These are phyloP conservation scores for Lepus townsendii DNA, from an alignment of 2,797 vertebrate species.

Conservation along the genomic window DNA sequence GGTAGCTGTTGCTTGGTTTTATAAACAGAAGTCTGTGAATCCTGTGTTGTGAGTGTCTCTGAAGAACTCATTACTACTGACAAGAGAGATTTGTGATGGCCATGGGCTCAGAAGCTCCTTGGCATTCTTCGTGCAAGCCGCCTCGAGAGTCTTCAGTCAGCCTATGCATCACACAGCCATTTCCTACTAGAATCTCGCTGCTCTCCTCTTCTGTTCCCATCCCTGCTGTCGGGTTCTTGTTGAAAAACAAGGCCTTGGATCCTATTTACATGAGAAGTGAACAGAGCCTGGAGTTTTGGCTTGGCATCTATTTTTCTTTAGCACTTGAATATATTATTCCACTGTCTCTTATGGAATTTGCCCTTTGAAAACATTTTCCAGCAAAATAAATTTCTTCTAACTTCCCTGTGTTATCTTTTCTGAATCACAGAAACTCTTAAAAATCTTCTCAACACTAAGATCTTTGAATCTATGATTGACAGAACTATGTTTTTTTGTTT, in stretches of 20 bases:
- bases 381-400: neutral
- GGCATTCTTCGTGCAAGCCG: neutral
- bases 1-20: neutral
- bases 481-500: neutral
- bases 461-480: neutral
- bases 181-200: neutral
- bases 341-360: neutral
- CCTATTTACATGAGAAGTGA: neutral
- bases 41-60: neutral
- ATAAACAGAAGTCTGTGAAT: neutral
- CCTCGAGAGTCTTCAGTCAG: neutral
- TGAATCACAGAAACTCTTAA: neutral
- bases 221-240: neutral
- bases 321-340: neutral
- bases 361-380: neutral
- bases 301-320: neutral
- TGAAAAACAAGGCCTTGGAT: neutral
- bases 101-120: neutral
- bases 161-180: rapidly evolving
- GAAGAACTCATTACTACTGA: constrained; percentile 1
- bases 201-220: neutral
- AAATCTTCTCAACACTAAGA: neutral
- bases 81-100: neutral
- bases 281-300: neutral
- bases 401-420: neutral